These are phyloP conservation scores for Podilymbus podiceps DNA, from an alignment of 2,113 vertebrate genomes.

Conservation along the genomic window DNA sequence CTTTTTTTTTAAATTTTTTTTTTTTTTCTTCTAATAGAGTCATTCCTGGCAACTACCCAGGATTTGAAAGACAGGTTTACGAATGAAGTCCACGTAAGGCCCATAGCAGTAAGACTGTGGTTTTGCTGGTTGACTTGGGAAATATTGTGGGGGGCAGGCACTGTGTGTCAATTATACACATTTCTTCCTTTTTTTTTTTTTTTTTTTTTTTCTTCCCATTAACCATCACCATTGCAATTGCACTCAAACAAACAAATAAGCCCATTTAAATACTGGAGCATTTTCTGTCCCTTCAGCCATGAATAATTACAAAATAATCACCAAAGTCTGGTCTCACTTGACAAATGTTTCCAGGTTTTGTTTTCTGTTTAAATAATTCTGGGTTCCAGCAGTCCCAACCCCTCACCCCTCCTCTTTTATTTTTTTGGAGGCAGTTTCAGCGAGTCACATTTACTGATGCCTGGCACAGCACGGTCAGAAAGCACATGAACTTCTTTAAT, in stretches of 20 bases:
- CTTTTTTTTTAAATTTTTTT: background rate
- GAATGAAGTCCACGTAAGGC: background rate
- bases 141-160: background rate
- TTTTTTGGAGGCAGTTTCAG: background rate
- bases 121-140: background rate
- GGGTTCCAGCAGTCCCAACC: background rate
- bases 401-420: background rate
- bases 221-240: background rate
- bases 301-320: background rate
- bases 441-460: background rate
- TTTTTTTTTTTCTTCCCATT: background rate
- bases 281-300: background rate
- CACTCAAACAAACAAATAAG: conserved; percentile 2
- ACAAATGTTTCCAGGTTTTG: conserved; percentile 4
- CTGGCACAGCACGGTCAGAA: background rate
- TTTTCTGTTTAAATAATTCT: background rate
- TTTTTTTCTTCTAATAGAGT: background rate
- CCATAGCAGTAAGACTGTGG: background rate
- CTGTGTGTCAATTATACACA: background rate
- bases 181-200: background rate
- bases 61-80: background rate
- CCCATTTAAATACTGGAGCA: background rate
- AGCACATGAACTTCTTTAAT: conserved; percentile 10
- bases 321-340: background rate
- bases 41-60: background rate